phyloP scores from a whole-genome alignment of 2,113 vertebrate genomes.

The Meriones unguiculatus region DNA sequence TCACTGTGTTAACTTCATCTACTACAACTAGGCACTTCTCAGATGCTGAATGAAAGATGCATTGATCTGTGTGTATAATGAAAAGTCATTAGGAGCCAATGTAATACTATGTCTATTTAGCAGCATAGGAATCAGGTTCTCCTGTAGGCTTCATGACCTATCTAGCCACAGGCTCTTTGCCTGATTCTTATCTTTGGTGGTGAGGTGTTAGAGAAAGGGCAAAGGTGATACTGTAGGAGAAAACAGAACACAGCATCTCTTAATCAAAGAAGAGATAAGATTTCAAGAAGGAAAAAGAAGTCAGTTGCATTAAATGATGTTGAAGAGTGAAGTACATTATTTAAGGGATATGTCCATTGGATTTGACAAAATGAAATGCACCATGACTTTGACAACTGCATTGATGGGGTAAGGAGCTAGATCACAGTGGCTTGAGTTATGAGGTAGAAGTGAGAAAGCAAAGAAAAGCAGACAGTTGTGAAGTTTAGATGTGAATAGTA shows the following conservation, averaged over 20 bases:
- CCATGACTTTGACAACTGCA: neutral
- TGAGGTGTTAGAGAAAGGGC: slow-evolving; percentile 6
- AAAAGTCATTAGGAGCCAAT: neutral
- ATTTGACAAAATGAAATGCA: neutral
- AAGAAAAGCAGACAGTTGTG: neutral
- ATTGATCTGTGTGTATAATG: neutral
- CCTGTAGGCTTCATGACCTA: neutral
- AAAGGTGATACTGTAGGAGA: neutral
- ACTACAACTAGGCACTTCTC: neutral
- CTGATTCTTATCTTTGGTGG: neutral
- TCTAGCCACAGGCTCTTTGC: neutral
- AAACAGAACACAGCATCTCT: neutral
- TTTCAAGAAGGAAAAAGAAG: neutral
- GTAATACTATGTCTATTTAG: neutral
- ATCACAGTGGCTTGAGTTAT: neutral
- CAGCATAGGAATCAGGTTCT: neutral
- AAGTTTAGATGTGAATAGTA: neutral
- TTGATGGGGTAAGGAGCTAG: neutral
- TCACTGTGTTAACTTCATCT: neutral
- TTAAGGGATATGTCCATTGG: neutral
- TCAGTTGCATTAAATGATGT: neutral
- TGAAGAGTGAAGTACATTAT: neutral
- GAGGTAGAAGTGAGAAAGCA: neutral
- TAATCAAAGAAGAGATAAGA: neutral
- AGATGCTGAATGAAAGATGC: neutral